phyloP scores from a whole-genome alignment of 2,888 invertebrate genomes.

The Phaonia tiefii region DNA sequence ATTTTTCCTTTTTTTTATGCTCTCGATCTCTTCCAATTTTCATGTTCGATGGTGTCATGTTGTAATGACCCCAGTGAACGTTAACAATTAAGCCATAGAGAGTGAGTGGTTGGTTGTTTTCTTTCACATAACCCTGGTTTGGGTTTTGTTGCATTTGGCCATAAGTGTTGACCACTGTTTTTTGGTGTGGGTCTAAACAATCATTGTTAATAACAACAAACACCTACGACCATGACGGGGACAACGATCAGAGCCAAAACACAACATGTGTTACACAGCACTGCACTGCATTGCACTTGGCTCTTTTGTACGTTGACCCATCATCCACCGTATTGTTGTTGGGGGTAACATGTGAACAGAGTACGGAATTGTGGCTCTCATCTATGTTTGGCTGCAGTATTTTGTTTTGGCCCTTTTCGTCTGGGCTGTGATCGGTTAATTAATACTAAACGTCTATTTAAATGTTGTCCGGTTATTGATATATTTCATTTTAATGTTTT shows the following conservation, averaged over 20 bases:
- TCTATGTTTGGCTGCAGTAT: neutral
- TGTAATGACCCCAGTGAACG: slow-evolving; percentile 42
- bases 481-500: slow-evolving; percentile 59
- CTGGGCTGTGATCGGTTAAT: slow-evolving; percentile 57
- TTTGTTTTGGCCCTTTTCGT: neutral
- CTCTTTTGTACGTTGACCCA: neutral
- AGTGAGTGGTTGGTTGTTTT: slow-evolving; percentile 6
- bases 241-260: slow-evolving; percentile 17
- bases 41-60: slow-evolving; percentile 55
- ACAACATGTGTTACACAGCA: slow-evolving; percentile 64
- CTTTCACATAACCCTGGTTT: neutral
- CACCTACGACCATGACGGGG: slow-evolving; percentile 24
- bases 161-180: slow-evolving; percentile 61
- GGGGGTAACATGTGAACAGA: slow-evolving; percentile 41
- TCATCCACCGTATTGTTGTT: neutral
- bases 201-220: slow-evolving; percentile 7
- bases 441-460: slow-evolving; percentile 57
- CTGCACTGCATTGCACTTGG: slow-evolving; percentile 26
- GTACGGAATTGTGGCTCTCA: no score
- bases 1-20: no score
- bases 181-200: slow-evolving; percentile 57
- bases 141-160: slow-evolving; percentile 41
- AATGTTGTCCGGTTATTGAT: slow-evolving; percentile 55
- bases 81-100: slow-evolving; percentile 40
- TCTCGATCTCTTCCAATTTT: slow-evolving; percentile 8